Evolutionary conservation across 2,888 invertebrate species (phyloP).

Genomic region (Lypha dubia): DNA sequence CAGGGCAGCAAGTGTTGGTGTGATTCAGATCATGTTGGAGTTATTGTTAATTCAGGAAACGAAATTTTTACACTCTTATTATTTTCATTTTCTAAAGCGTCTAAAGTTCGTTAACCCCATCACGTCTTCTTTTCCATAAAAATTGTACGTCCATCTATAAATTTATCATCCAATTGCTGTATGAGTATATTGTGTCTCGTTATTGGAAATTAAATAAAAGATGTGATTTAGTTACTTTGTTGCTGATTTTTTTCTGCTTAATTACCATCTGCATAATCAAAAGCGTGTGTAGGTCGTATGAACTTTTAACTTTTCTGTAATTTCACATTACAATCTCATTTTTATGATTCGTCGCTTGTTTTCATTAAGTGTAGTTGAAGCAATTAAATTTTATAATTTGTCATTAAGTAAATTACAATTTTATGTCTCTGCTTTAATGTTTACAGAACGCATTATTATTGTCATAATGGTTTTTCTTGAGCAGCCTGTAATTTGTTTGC

Average conservation of each 20-base stretch:
- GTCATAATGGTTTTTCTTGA: not conserved
- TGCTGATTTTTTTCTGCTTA: slow-evolving; percentile 2
- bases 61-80: not conserved
- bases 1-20: no score
- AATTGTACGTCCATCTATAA: not conserved
- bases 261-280: not conserved
- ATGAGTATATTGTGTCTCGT: slow-evolving; percentile 8
- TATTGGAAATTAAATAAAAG: not conserved
- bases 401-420: slow-evolving; percentile 67
- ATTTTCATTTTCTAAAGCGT: not conserved
- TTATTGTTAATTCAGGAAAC: no score
- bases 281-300: not conserved
- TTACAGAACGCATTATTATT: slow-evolving; percentile 42
- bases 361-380: slow-evolving; percentile 66
- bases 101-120: not conserved
- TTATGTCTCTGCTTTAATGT: slow-evolving; percentile 55
- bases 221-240: slow-evolving; percentile 54
- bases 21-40: no score
- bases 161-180: slow-evolving; percentile 13
- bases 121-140: no score
- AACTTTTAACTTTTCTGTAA: slow-evolving; percentile 12
- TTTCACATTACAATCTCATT: slow-evolving; percentile 34
- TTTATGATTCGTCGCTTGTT: slow-evolving; percentile 57
- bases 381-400: slow-evolving; percentile 70
- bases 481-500: not conserved